phyloP scores from a whole-genome alignment of 2,797 vertebrate species.

The Selene dorsalis region DNA sequence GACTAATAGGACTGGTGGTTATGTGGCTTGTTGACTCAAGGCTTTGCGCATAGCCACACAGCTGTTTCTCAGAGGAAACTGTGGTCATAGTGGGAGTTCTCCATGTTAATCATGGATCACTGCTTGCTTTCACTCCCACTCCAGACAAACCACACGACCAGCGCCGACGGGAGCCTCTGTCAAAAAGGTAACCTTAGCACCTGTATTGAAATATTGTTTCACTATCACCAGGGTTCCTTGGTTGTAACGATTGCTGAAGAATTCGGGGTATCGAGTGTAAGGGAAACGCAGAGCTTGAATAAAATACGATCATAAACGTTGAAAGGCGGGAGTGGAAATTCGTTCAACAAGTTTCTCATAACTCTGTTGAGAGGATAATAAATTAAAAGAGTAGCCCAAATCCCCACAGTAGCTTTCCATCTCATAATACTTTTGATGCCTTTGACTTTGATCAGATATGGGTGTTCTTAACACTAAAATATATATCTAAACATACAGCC shows the following conservation, averaged over 20 bases:
- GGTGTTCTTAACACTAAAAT: constrained; percentile 44
- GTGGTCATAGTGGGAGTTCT: constrained; percentile 83
- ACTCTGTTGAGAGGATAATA: constrained; percentile 62
- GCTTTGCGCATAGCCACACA: constrained; percentile 77
- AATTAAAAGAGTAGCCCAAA: constrained; percentile 58
- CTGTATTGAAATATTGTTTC: constrained; percentile 63
- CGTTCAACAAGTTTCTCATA: constrained; percentile 48
- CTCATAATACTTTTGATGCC: constrained; percentile 58
- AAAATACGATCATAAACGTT: constrained; percentile 40
- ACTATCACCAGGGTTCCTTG: constrained; percentile 35
- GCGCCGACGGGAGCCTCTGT: constrained; percentile 63
- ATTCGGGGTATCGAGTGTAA: constrained; percentile 12
- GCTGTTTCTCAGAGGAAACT: constrained; percentile 81
- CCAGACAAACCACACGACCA: constrained; percentile 74
- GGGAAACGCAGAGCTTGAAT: constrained; percentile 17
- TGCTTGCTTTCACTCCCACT: constrained; percentile 78
- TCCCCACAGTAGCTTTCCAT: constrained; percentile 67
- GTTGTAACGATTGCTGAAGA: constrained; percentile 37
- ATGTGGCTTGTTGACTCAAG: constrained; percentile 80
- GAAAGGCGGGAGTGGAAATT: constrained; percentile 58
- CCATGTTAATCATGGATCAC: constrained; percentile 80
- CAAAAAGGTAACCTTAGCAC: constrained; percentile 74
- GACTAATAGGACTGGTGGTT: constrained; percentile 78
- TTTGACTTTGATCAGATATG: constrained; percentile 58
- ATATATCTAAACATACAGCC: constrained; percentile 53